A percentile compares a stretch with the other conserved stretches of the same genome.
phyloP scores from a whole-genome alignment of 2,888 invertebrate species.

The Phortica okadai region DNA sequence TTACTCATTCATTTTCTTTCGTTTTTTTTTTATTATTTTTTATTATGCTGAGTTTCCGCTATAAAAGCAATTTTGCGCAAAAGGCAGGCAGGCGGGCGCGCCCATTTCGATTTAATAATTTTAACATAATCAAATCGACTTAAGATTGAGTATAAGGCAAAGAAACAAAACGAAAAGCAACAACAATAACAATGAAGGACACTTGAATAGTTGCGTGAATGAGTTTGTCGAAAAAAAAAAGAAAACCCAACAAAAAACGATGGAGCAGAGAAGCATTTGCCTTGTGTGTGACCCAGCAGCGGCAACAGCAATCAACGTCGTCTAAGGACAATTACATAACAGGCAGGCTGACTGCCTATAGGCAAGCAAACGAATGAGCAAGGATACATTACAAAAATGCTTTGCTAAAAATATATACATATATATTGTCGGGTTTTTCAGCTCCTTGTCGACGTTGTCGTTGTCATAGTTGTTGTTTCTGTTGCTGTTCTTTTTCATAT shows the following conservation, averaged over 20 bases:
- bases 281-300: slow-evolving; percentile 25
- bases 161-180: not conserved
- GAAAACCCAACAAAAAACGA: not conserved
- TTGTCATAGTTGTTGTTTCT: not conserved
- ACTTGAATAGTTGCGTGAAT: not conserved
- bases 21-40: not conserved
- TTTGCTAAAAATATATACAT: not conserved
- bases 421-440: not conserved
- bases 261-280: not conserved
- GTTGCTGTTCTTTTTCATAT: slow-evolving; percentile 12
- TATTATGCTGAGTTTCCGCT: not conserved
- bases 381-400: slow-evolving; percentile 11
- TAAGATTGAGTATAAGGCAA: too few relatives aligned
- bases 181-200: not conserved
- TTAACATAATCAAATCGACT: not conserved
- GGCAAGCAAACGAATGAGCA: not conserved
- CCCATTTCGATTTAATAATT: slow-evolving; percentile 11
- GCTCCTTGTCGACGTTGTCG: not conserved
- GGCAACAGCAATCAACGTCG: slow-evolving; percentile 1
- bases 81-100: not conserved
- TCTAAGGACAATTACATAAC: slow-evolving; percentile 29
- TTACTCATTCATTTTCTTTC: not conserved
- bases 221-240: not conserved
- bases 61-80: not conserved
- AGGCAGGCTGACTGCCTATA: slow-evolving; percentile 15